phyloP scores from a whole-genome alignment of 2,888 invertebrate genomes.

The Gnatocerus cornutus region DNA sequence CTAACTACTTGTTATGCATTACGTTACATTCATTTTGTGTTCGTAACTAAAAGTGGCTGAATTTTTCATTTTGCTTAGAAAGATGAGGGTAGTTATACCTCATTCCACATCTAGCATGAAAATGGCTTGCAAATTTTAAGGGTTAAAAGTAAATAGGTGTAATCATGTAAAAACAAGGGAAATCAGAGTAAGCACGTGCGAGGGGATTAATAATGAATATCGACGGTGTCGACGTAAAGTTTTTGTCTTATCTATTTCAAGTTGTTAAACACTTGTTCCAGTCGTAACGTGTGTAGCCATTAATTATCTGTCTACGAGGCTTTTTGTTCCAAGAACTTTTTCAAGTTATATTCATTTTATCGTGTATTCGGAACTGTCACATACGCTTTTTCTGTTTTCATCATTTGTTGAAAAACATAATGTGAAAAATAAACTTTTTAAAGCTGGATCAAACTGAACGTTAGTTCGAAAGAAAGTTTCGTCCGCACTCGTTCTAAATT shows the following conservation, averaged over 20 bases:
- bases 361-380: slow-evolving; percentile 64
- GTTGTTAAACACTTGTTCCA: slow-evolving; percentile 62
- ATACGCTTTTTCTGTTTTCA: slow-evolving; percentile 54
- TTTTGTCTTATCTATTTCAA: slow-evolving; percentile 53
- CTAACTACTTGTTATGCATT: slow-evolving; percentile 71
- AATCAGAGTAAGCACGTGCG: neutral
- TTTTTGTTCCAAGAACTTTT: slow-evolving; percentile 64
- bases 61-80: slow-evolving; percentile 69
- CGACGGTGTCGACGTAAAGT: slow-evolving; percentile 46
- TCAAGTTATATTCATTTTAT: slow-evolving; percentile 64
- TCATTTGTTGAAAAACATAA: slow-evolving; percentile 45
- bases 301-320: slow-evolving; percentile 64
- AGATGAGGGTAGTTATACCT: slow-evolving; percentile 67
- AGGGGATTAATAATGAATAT: slow-evolving; percentile 50
- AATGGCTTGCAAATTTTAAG: slow-evolving; percentile 58
- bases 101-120: slow-evolving; percentile 63
- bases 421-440: slow-evolving; percentile 43
- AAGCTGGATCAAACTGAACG: slow-evolving; percentile 26
- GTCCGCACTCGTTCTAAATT: slow-evolving; percentile 9
- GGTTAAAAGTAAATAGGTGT: slow-evolving; percentile 47
- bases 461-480: slow-evolving; percentile 26
- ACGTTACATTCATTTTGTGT: slow-evolving; percentile 70
- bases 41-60: slow-evolving; percentile 69
- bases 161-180: slow-evolving; percentile 34
- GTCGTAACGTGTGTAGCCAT: slow-evolving; percentile 62